These are phyloP conservation scores for Drosophila buzzatii DNA, from an alignment of 2,888 invertebrate genomes.

Conservation along the genomic window DNA sequence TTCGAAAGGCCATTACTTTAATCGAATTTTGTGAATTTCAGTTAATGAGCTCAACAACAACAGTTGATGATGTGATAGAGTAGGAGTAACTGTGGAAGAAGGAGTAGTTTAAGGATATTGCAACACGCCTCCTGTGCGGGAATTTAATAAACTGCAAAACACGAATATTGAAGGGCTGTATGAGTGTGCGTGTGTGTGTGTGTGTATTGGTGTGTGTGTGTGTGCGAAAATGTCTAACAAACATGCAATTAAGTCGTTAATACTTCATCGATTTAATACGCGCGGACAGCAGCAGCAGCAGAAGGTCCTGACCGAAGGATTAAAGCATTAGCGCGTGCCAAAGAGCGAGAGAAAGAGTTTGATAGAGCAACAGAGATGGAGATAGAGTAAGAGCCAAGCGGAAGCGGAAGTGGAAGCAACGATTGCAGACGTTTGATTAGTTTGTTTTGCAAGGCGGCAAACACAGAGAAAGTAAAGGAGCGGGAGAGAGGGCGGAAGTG, in stretches of 20 bases:
- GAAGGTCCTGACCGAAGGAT: conserved; percentile 67
- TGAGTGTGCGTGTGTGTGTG: not conserved
- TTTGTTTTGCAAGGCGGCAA: conserved; percentile 61
- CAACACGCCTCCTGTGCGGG: conserved; percentile 65
- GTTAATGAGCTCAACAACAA: conserved; percentile 55
- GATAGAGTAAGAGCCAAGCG: conserved; percentile 22
- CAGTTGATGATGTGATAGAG: not conserved
- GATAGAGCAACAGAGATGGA: conserved; percentile 21
- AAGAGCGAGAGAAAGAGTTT: conserved; percentile 8
- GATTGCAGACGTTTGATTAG: conserved; percentile 84
- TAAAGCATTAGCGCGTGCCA: conserved; percentile 82
- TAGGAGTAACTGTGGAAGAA: not conserved
- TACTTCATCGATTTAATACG: conserved; percentile 84
- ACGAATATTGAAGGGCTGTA: conserved; percentile 23
- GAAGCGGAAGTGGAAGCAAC: conserved; percentile 59
- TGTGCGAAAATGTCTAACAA: conserved; percentile 78
- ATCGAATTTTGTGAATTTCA: conserved; percentile 71
- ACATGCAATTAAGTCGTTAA: conserved; percentile 85
- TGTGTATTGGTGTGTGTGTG: not conserved
- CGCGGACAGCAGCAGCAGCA: conserved; percentile 63
- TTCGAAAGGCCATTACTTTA: conserved; percentile 70
- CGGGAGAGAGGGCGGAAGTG: not conserved
- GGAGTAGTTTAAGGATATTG: conserved; percentile 47
- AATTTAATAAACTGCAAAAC: conserved; percentile 69
- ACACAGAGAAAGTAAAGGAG: not conserved